Percentiles rank a stretch among this genome's conserved stretches.
phyloP scores from a whole-genome alignment of 35 echinoderm and acorn worm species.

The Eucidaris tribuloides region DNA sequence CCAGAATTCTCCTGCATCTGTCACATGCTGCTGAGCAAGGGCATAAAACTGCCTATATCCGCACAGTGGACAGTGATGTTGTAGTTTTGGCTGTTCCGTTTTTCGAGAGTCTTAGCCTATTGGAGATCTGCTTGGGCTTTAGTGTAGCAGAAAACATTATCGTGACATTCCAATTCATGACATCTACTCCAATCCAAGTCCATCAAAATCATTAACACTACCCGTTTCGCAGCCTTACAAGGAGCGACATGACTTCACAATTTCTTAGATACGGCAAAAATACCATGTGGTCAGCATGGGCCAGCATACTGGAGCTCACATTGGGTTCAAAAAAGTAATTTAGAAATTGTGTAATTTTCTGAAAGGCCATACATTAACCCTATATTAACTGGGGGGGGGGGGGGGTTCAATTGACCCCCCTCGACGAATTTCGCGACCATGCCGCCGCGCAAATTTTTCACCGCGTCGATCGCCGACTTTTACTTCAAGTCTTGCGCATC shows the following conservation, averaged over 20 bases:
- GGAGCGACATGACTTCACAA: constrained; percentile 39
- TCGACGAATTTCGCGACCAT: no score
- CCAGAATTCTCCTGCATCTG: constrained; percentile 45
- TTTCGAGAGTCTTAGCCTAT: constrained; percentile 10
- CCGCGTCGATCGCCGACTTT: no score
- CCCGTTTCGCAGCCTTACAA: constrained; percentile 34
- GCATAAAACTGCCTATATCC: constrained; percentile 21
- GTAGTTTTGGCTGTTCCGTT: constrained; percentile 29
- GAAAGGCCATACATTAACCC: no score
- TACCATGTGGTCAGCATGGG: constrained; percentile 27
- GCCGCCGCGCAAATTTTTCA: no score
- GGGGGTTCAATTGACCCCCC: no score
- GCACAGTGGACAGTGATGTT: constrained; percentile 49
- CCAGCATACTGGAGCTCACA: neutral
- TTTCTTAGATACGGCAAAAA: constrained; percentile 48
- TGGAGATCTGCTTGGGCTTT: constrained; percentile 29
- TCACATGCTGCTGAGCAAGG: constrained; percentile 35
- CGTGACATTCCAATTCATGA: constrained; percentile 34
- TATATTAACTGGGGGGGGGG: no score
- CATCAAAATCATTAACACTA: constrained; percentile 17
- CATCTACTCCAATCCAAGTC: constrained; percentile 8
- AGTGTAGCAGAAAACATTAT: constrained; percentile 18
- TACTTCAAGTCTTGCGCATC: no score
- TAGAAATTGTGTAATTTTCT: no score
- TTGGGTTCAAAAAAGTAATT: no score